Percentiles rank a stretch among this genome's conserved stretches.
These are phyloP conservation scores for Centropyge bicolor DNA, from an alignment of 2,797 vertebrate species.

Conservation along the genomic window DNA sequence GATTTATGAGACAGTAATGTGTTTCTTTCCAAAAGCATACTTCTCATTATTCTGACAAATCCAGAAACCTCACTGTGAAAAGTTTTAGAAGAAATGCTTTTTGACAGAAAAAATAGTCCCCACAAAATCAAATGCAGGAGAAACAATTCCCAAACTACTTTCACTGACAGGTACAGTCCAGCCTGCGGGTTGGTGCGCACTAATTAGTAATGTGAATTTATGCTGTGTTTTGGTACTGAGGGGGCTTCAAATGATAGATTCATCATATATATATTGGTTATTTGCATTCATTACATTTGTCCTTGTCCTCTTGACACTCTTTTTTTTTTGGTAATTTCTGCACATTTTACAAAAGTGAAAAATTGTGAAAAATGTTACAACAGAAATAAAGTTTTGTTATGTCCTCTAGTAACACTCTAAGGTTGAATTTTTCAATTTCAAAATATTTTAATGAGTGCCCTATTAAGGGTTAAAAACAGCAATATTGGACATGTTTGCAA, in stretches of 20 bases:
- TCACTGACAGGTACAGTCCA: neutral
- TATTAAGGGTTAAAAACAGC: too few species aligned
- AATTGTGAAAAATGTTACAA: too few species aligned
- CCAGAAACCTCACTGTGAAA: neutral
- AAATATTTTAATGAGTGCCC: too few species aligned
- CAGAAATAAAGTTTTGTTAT: too few species aligned
- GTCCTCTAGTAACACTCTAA: too few species aligned
- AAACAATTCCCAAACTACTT: neutral
- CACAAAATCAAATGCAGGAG: neutral
- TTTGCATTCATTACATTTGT: neutral
- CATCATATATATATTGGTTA: neutral
- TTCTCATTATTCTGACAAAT: neutral
- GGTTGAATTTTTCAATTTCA: too few species aligned
- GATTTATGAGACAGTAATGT: neutral
- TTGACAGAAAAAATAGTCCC: neutral
- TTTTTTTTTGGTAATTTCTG: too few species aligned
- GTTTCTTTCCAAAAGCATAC: neutral
- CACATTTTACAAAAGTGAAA: too few species aligned
- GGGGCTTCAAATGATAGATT: neutral
- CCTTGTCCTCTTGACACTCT: neutral
- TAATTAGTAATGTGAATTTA: neutral
- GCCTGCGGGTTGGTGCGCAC: neutral
- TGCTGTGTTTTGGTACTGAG: neutral
- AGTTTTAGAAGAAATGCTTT: neutral
- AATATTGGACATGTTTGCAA: neutral